Conservation (phyloP, 2,113 vertebrate genomes). For the Malurus alboscapulatus region DNA sequence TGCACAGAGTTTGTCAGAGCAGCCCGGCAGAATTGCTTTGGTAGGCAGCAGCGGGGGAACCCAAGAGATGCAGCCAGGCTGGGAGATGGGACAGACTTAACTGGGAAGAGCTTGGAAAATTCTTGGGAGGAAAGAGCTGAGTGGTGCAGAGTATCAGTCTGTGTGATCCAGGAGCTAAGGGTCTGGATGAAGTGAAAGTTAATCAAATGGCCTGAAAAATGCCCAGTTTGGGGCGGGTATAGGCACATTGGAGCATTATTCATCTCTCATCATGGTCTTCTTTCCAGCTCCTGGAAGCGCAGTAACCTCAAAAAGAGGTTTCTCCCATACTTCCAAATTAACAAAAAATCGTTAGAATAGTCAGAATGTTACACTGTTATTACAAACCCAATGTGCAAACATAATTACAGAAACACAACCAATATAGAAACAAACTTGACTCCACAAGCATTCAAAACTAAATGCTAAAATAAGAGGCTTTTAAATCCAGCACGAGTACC, state of each 20-base stretch:
- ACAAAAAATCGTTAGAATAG: neutral
- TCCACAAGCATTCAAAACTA: neutral
- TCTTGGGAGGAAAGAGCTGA: neutral
- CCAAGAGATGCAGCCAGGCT: neutral
- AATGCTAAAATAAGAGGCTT: neutral
- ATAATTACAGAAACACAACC: neutral
- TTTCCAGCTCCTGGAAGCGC: neutral
- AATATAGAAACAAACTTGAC: neutral
- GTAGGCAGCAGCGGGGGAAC: neutral
- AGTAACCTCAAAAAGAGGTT: neutral
- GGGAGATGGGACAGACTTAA: neutral
- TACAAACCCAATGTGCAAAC: neutral
- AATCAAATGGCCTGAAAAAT: neutral
- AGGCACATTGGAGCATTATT: neutral
- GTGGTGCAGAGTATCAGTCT: neutral
- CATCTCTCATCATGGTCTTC: rapidly evolving
- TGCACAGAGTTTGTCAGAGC: neutral
- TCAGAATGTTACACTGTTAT: neutral
- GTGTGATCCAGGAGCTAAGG: too few species aligned
- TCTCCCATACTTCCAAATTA: neutral
- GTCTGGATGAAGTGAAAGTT: neutral
- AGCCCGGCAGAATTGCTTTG: rapidly evolving
- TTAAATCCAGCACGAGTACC: neutral
- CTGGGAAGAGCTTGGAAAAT: neutral
- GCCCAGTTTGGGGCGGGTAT: rapidly evolving